These are phyloP conservation scores for Drosophila niveifrons DNA, from an alignment of 2,888 invertebrate species.

Conservation along the genomic window DNA sequence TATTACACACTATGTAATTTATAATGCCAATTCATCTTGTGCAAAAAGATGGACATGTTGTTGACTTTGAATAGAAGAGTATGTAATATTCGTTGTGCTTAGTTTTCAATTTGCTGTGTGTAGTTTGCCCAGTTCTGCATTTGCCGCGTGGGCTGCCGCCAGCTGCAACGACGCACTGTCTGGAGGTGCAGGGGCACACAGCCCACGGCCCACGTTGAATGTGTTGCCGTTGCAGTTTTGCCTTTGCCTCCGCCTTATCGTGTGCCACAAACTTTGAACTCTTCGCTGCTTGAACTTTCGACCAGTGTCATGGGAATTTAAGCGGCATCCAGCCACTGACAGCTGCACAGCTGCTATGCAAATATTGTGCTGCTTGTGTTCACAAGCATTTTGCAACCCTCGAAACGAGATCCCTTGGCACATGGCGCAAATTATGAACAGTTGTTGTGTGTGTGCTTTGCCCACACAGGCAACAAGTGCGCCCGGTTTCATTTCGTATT, in stretches of 20 bases:
- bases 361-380: slow-evolving; percentile 24
- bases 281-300: slow-evolving; percentile 61
- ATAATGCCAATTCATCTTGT: neutral
- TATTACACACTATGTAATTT: neutral
- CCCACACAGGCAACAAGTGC: slow-evolving; percentile 48
- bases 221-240: slow-evolving; percentile 17
- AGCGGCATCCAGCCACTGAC: slow-evolving; percentile 14
- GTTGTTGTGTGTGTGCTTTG: slow-evolving; percentile 42
- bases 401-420: slow-evolving; percentile 43
- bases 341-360: slow-evolving; percentile 58
- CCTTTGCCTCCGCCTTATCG: slow-evolving; percentile 45
- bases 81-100: slow-evolving; percentile 1
- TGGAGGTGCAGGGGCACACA: slow-evolving; percentile 39
- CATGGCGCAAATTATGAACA: slow-evolving; percentile 69
- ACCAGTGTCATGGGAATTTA: slow-evolving; percentile 60
- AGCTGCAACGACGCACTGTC: slow-evolving; percentile 59
- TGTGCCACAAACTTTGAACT: slow-evolving; percentile 65
- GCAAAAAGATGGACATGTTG: neutral
- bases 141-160: slow-evolving; percentile 49
- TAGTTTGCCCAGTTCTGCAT: slow-evolving; percentile 42
- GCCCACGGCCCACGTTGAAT: slow-evolving; percentile 60
- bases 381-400: slow-evolving; percentile 42
- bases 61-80: neutral
- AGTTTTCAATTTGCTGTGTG: neutral
- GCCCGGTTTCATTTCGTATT: slow-evolving; percentile 25